Evolutionary conservation across 2,888 invertebrate genomes (phyloP).

Genomic region (Strigamia transsilvanica): DNA sequence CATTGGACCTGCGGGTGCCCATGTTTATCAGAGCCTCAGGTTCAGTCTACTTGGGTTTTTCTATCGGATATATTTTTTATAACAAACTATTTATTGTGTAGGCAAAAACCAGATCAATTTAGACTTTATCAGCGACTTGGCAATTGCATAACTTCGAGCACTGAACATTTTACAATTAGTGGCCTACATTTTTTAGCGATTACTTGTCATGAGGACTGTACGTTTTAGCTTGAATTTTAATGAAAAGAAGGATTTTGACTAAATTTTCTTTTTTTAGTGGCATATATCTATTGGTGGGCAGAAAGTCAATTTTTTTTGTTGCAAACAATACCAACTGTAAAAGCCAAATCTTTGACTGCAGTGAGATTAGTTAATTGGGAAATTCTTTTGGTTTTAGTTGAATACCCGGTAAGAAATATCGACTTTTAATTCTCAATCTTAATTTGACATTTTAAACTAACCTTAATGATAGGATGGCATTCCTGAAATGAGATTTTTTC

Average conservation of each 20-base stretch:
- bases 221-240: not conserved
- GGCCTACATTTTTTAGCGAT: slow-evolving; percentile 42
- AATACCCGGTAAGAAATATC: slow-evolving; percentile 7
- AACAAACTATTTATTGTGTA: not conserved
- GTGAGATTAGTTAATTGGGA: slow-evolving; percentile 17
- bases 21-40: not conserved
- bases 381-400: slow-evolving; percentile 1
- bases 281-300: slow-evolving; percentile 40
- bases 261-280: slow-evolving; percentile 13
- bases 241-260: not conserved
- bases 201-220: slow-evolving; percentile 15
- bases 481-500: slow-evolving; percentile 9
- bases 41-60: not conserved
- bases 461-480: not conserved
- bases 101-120: not conserved
- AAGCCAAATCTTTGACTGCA: not conserved
- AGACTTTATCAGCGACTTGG: not conserved
- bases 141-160: not conserved
- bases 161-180: slow-evolving; percentile 42
- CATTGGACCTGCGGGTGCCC: not conserved
- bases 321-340: slow-evolving; percentile 29
- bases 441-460: not conserved
- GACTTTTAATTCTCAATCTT: not conserved
- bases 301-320: slow-evolving; percentile 25
- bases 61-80: not conserved